Percentiles rank a stretch among this genome's conserved stretches.
These are phyloP conservation scores for Phaetusa simplex DNA, from an alignment of 2,113 vertebrate genomes.

Conservation along the genomic window DNA sequence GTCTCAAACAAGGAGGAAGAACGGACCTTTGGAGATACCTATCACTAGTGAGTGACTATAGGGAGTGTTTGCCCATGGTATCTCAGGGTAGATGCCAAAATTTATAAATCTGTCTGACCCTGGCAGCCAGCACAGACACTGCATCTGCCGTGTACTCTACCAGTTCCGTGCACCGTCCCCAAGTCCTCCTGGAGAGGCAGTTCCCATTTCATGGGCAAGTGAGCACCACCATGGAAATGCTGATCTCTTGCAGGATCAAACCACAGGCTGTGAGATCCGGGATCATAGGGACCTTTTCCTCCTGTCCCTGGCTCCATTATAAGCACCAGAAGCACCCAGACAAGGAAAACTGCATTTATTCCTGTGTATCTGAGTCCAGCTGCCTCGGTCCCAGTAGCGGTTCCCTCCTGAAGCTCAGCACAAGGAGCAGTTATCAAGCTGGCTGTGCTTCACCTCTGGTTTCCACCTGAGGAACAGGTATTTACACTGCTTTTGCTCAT, in stretches of 20 bases:
- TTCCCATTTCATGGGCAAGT: neutral
- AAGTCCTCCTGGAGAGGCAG: neutral
- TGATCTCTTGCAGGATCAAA: neutral
- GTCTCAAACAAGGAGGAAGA: neutral
- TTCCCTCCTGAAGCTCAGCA: neutral
- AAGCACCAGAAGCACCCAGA: neutral
- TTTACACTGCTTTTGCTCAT: neutral
- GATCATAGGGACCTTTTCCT: neutral
- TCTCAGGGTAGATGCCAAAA: neutral
- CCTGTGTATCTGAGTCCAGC: neutral
- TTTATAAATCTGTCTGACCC: neutral
- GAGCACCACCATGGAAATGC: neutral
- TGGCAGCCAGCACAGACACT: neutral
- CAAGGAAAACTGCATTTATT: neutral
- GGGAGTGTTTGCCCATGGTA: neutral
- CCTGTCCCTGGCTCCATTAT: neutral
- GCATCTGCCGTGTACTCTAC: neutral
- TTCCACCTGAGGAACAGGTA: neutral
- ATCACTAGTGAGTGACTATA: neutral
- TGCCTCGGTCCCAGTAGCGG: accelerated
- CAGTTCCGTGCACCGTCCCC: neutral
- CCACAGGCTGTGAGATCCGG: neutral
- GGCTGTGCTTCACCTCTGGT: neutral
- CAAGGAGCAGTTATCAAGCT: neutral
- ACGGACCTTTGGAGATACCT: neutral